phyloP scores from a whole-genome alignment of 2,113 vertebrate genomes.

The Atractosteus spatula region DNA sequence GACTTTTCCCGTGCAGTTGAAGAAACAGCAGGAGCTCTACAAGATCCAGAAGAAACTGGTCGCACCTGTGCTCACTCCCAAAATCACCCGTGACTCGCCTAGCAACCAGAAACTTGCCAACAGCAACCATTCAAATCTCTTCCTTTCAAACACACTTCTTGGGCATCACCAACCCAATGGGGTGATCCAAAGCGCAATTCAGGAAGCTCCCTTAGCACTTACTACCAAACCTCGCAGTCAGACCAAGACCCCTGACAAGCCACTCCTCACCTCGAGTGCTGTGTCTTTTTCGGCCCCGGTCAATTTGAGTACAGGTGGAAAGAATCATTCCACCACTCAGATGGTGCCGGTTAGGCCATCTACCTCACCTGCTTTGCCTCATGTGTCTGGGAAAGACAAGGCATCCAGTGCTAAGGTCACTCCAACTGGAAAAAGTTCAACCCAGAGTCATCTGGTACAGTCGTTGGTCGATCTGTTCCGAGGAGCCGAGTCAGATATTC shows the following conservation, averaged over 20 bases:
- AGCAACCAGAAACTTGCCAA: conserved; percentile 69
- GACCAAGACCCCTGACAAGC: conserved; percentile 60
- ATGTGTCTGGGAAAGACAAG: conserved; percentile 80
- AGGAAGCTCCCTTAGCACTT: conserved; percentile 90
- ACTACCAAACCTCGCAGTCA: conserved; percentile 78
- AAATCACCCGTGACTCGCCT: conserved; percentile 67
- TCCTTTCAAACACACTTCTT: conserved; percentile 90
- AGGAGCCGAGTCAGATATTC: conserved; percentile 78
- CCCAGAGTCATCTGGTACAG: conserved; percentile 78
- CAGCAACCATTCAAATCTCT: conserved; percentile 78
- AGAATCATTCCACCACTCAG: conserved; percentile 61
- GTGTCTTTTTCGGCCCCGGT: conserved; percentile 70
- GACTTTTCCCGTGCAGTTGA: conserved; percentile 71
- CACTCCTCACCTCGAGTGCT: conserved; percentile 55
- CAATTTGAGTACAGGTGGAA: conserved; percentile 75
- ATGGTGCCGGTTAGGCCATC: conserved; percentile 46
- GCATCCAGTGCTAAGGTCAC: conserved; percentile 63
- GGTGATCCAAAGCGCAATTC: conserved; percentile 74
- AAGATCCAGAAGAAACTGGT: conserved; percentile 79
- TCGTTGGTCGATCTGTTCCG: conserved; percentile 74
- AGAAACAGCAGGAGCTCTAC: conserved; percentile 74
- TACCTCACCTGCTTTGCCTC: conserved; percentile 66
- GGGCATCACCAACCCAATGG: conserved; percentile 82
- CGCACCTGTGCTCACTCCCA: conserved; percentile 67
- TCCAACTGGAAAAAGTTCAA: conserved; percentile 57